Base-by-base conservation (phyloP, 2,888 invertebrate species). In the Euphydryas editha region DNA sequence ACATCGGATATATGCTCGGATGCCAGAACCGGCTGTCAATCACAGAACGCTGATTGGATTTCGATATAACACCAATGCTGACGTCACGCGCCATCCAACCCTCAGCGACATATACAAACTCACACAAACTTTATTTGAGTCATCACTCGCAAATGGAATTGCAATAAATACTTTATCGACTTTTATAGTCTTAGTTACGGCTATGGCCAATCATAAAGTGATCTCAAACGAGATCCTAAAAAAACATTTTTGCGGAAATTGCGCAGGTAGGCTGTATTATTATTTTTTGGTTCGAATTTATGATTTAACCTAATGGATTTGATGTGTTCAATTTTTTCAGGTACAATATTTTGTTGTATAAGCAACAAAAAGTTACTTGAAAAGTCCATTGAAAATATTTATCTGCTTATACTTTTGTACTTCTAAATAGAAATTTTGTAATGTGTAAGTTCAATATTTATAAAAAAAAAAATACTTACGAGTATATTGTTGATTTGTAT, bases 31-130 rank as follows among this genome's bases (percentile, higher is more conserved):
- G 81, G 78, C 83, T 84, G 88, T 88, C 87, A 86, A 86, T 88
- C 88, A 86, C 82, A 73, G 78, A 75, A 73, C 82, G 81, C 81
- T 87, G 88, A 88, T 90, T 89, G 88, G 86, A 86, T 88, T 89
- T 81, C 81, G 80, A 81, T 86, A 86, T 87, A 85, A 78, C 82
- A 79, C 80, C 81, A 80, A 78, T 78, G 75, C 74, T 79, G 80
- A 80, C 79, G 79, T 78, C 80, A 81, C 63, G 44, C 59, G 62
- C 20, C 17, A 56, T 30, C 58, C 63, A 64, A 51, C 63, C 63
- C 63, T 54, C 54, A 46, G 36, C 30, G 54, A 54, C 54, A 62
- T 39, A 58, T 59, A 36, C 61, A 68, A 61, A 65, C 68, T 46
- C 49, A 24, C 46, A 70, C 62, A 65, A 70, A 68, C 60, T 68